Base-by-base conservation (phyloP, 2,888 invertebrate species). In the Epinotia bilunana region DNA sequence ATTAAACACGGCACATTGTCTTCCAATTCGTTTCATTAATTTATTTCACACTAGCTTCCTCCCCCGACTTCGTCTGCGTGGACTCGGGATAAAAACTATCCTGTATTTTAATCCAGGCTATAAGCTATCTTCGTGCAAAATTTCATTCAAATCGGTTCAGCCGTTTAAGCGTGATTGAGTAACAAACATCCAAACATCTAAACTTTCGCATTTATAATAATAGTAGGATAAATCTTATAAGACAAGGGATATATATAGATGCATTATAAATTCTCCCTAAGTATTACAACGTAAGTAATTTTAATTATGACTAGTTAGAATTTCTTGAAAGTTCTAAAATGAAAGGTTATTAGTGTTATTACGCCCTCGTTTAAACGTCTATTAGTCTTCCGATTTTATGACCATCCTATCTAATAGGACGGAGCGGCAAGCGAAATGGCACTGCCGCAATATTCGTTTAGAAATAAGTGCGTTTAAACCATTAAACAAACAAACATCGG, bases 401-500 rank as follows among this genome's bases (percentile, higher is more conserved):
- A 73, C 62, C 65, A 71, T 65, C 70, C 63, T 11, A 63, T 39
- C 72, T 71, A 74, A 74, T 70, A 74, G 74, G 43, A 70, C 28
- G 46, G 43, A 74, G 64, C 74, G 70, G 18, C 63, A 39, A 57
- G 64, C 74, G 63, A 57, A 58, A 74, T 64, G 58, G 69, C 62
- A 57, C 18, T 64, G 12, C 60, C 62, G 74, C 71, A 75, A 75
- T 75, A 75, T 75, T 74, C 75, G 75, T 75, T 75, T 61, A 67
- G 72, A 75, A 72, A 72, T 75, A 72, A 75, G 75, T 67, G 67
- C 75, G 67, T 64, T 75, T 72, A 71, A 75, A 72, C 75, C 75
- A 75, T 75, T 72, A 72, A 33, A 67, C 71, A 67, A 72, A 75
- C 75, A 75, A 75, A 75, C 72, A 75, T 75, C 62, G 75, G 70